Conservation (phyloP, 2,113 vertebrate species). For the Natator depressus region DNA sequence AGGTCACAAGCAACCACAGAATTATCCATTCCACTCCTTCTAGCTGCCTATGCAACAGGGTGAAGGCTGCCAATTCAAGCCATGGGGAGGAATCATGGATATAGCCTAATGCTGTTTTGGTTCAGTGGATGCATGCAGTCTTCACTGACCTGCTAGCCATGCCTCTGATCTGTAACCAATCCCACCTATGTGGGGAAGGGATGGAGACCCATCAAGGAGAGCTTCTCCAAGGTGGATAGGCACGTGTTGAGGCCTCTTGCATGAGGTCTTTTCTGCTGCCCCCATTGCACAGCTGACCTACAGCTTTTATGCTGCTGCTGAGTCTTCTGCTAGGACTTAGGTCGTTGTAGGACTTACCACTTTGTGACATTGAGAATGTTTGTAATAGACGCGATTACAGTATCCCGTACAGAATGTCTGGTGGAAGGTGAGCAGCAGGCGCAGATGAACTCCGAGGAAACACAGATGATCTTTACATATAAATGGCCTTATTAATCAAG, state of each 20-base stretch:
- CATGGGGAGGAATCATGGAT: background rate
- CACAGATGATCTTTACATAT: background rate
- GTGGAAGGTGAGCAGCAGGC: background rate
- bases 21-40: background rate
- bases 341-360: background rate
- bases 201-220: background rate
- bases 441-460: background rate
- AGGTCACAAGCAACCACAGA: background rate
- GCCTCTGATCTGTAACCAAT: background rate
- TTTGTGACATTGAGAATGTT: background rate
- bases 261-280: background rate
- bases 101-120: background rate
- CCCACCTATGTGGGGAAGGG: background rate
- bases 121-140: background rate
- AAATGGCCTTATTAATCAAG: background rate
- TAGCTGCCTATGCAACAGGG: background rate
- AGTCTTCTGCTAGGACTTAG: background rate
- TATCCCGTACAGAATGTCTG: background rate
- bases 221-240: background rate
- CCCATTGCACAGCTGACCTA: background rate
- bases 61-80: background rate
- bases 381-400: background rate
- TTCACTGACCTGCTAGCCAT: background rate
- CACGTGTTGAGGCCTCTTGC: background rate
- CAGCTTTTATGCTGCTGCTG: background rate